phyloP scores from a whole-genome alignment of 2,113 vertebrate genomes.

The Pantherophis guttatus region DNA sequence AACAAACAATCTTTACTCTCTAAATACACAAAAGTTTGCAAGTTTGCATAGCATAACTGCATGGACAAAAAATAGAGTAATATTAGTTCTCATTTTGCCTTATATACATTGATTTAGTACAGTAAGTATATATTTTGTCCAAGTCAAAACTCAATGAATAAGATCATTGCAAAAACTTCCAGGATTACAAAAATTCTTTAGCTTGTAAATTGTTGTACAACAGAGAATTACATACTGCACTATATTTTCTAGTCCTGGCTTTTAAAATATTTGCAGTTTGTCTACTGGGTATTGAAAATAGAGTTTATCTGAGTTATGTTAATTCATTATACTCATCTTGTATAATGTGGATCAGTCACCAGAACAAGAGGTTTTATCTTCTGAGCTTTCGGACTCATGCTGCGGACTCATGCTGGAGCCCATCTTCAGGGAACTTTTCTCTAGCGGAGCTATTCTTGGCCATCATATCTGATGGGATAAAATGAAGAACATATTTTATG shows the following conservation, averaged over 20 bases:
- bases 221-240: background rate
- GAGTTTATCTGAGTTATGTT: background rate
- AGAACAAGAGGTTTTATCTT: no score
- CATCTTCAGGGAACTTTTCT: no score
- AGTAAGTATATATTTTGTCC: background rate
- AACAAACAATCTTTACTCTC: background rate
- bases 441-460: background rate
- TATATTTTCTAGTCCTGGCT: background rate
- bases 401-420: no score
- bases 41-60: background rate
- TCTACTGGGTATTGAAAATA: slow-evolving; percentile 14
- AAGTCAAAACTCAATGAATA: background rate
- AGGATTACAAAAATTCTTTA: background rate
- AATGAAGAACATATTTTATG: background rate
- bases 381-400: no score
- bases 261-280: background rate
- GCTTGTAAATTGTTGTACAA: background rate
- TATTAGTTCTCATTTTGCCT: background rate
- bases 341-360: no score
- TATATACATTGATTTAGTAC: background rate
- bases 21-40: background rate
- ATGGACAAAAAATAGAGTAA: background rate
- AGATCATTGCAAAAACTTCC: background rate
- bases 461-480: background rate
- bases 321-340: background rate